Conservation (phyloP, 1,140 invertebrate genomes). For the Neotoxoptera formosana region DNA sequence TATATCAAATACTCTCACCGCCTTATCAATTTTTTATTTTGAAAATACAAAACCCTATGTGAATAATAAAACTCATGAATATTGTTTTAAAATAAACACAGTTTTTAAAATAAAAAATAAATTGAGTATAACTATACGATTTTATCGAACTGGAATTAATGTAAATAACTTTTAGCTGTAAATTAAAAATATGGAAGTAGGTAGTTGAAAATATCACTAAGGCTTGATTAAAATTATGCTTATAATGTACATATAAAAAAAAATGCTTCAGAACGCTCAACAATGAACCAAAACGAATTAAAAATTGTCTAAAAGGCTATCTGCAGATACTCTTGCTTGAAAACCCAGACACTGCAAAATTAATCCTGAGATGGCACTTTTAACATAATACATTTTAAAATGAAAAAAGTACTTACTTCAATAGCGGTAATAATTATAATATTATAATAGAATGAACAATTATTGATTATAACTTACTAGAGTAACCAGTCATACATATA, state of each 20-base stretch:
- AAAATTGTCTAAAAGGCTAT: slow-evolving; percentile 19
- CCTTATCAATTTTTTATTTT: neutral
- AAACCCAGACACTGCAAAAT: neutral
- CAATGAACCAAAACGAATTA: slow-evolving; percentile 11
- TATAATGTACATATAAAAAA: neutral
- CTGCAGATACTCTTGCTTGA: neutral
- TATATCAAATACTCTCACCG: neutral
- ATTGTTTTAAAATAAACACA: neutral
- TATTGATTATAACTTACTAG: neutral
- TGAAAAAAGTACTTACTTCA: neutral
- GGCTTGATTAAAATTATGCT: neutral
- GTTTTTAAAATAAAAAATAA: neutral
- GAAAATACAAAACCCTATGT: neutral
- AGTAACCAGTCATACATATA: neutral
- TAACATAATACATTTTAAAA: neutral
- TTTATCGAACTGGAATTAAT: neutral
- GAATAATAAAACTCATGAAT: neutral
- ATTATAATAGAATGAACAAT: neutral
- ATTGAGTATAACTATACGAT: neutral
- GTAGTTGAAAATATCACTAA: neutral
- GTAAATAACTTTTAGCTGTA: neutral
- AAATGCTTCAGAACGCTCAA: neutral
- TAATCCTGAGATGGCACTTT: neutral
- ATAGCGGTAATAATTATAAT: neutral
- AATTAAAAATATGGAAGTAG: slow-evolving; percentile 1